Evolutionary conservation across 23 tunicate genomes (phyloP).

Genomic region (Diplosoma virens): DNA sequence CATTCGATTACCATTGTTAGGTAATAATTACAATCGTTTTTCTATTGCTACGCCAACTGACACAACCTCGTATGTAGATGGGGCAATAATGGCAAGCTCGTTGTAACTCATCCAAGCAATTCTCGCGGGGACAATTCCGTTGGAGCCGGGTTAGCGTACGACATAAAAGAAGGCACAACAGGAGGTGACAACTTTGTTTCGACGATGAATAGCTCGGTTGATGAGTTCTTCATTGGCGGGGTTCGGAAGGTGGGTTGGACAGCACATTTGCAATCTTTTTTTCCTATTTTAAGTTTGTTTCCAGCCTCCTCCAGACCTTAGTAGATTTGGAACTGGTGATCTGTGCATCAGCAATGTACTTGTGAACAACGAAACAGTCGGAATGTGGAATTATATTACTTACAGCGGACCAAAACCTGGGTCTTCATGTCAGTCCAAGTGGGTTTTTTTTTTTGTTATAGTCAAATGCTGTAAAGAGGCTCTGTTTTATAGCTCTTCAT

Average conservation of each 20-base stretch:
- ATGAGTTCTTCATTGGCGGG: slow-evolving; percentile 27
- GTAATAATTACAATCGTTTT: slow-evolving; percentile 18
- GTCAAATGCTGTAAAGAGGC: neutral
- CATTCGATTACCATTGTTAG: slow-evolving; percentile 52
- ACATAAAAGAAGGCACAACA: neutral
- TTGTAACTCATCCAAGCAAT: slow-evolving; percentile 8
- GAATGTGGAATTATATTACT: slow-evolving; percentile 61
- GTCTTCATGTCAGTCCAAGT: neutral
- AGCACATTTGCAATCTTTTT: too few relatives aligned
- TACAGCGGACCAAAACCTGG: slow-evolving; percentile 71
- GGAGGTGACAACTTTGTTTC: slow-evolving; percentile 1
- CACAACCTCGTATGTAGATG: too few relatives aligned
- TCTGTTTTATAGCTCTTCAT: too few relatives aligned
- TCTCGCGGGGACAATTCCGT: slow-evolving; percentile 21
- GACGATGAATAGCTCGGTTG: neutral
- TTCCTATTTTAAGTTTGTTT: too few relatives aligned
- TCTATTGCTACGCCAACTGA: too few relatives aligned
- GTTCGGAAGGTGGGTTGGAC: too few relatives aligned
- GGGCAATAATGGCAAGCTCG: slow-evolving; percentile 31
- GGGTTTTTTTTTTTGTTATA: neutral
- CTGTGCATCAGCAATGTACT: slow-evolving; percentile 11
- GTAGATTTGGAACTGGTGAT: neutral
- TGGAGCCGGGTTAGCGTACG: neutral
- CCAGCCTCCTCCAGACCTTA: slow-evolving; percentile 19
- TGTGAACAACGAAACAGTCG: slow-evolving; percentile 52